Conservation (phyloP, 2,888 invertebrate genomes). For the Morpho helenor region DNA sequence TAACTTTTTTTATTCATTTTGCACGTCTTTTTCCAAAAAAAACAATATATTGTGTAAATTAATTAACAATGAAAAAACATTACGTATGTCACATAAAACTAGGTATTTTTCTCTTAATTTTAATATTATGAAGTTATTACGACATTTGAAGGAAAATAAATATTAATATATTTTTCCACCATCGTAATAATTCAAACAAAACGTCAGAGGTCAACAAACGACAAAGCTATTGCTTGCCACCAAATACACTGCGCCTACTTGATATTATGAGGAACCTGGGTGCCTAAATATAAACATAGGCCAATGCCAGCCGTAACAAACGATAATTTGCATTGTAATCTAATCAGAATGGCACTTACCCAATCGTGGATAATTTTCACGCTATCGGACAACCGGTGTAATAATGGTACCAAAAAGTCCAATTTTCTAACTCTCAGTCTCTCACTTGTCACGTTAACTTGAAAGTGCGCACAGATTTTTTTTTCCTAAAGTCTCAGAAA, state of each 20-base stretch:
- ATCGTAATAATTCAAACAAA: constrained; percentile 1
- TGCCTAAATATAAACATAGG: constrained; percentile 43
- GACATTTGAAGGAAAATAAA: not conserved
- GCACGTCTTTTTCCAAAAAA: not conserved
- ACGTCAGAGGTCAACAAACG: constrained; percentile 23
- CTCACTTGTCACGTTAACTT: constrained; percentile 58
- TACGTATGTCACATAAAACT: not conserved
- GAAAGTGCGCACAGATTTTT: constrained; percentile 60
- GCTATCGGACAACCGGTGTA: constrained; percentile 62
- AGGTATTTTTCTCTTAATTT: not conserved
- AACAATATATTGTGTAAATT: not conserved
- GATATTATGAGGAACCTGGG: constrained; percentile 30
- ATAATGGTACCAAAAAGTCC: constrained; percentile 54
- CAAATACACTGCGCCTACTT: constrained; percentile 32
- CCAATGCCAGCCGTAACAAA: constrained; percentile 46
- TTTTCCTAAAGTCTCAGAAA: constrained; percentile 39
- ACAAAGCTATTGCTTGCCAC: constrained; percentile 26
- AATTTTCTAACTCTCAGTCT: constrained; percentile 53
- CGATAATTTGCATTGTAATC: constrained; percentile 75
- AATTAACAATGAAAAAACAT: not conserved
- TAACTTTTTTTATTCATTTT: no score
- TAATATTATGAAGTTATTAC: not conserved
- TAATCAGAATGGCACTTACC: constrained; percentile 74
- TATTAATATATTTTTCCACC: constrained; percentile 3
- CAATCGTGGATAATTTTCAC: constrained; percentile 75